Conservation (phyloP, 1,140 invertebrate species). For the Drosophila pseudoananassae region DNA sequence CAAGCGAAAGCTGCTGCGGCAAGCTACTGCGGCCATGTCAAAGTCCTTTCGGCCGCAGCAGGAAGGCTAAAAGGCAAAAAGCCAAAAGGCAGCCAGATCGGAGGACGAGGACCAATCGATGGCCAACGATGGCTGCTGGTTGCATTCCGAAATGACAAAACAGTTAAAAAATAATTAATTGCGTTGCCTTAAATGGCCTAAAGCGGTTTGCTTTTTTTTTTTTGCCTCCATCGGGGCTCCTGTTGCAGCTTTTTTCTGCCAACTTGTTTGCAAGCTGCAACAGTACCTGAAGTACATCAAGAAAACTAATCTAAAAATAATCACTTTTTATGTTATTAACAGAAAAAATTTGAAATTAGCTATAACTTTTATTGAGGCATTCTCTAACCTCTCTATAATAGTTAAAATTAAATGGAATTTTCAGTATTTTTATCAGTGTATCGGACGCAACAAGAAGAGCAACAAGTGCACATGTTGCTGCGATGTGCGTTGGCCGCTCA, state of each 20-base stretch:
- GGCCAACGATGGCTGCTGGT: slow-evolving; percentile 69
- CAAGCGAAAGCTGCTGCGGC: slow-evolving; percentile 76
- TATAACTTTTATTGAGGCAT: no score
- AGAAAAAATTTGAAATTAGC: not conserved
- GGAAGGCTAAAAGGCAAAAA: slow-evolving; percentile 41
- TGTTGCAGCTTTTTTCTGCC: slow-evolving; percentile 30
- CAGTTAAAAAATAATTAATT: slow-evolving; percentile 84
- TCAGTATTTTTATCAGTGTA: slow-evolving; percentile 9
- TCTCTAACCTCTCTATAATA: not conserved
- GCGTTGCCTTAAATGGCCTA: slow-evolving; percentile 83
- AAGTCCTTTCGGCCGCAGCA: slow-evolving; percentile 67
- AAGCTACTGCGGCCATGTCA: slow-evolving; percentile 70
- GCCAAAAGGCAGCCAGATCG: slow-evolving; percentile 8
- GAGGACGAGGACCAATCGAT: slow-evolving; percentile 62
- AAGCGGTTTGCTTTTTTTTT: slow-evolving; percentile 68
- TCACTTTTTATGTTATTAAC: not conserved
- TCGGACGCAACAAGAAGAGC: slow-evolving; percentile 38
- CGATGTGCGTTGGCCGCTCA: slow-evolving; percentile 49
- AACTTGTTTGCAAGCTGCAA: slow-evolving; percentile 69
- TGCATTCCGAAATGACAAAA: slow-evolving; percentile 84
- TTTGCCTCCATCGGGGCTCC: slow-evolving; percentile 41
- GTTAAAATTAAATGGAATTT: not conserved
- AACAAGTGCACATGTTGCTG: slow-evolving; percentile 60
- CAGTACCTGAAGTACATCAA: slow-evolving; percentile 23
- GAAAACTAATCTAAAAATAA: not conserved